Evolutionary conservation across 2,797 vertebrate genomes (phyloP), one percentile per base, ranked within the genome.

Genomic region (Oophaga sylvatica): DNA sequence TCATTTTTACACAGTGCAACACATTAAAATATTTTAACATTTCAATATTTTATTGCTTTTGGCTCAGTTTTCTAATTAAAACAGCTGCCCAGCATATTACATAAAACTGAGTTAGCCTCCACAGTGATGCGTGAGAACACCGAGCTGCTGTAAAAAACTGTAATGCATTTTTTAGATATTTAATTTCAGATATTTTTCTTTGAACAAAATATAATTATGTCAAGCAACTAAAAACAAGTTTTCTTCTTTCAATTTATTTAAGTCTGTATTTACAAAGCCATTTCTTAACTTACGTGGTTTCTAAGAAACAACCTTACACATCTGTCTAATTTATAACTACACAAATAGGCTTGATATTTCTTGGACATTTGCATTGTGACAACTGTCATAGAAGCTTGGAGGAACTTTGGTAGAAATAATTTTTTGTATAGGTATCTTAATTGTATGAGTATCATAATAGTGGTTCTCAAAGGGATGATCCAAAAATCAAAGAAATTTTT

Each of bases 21-120:
- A 68, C 80, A 83, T 53, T 88, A 73, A 84, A 88, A 84, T 84
- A 88, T 73, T 67, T 87, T 79, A 87, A 57, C 81, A 87, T 87
- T 78, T 78, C 86, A 79, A 78, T 77, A 87, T 68, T 83, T 68
- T 83, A 87, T 82, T 87, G 80, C 86, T 84, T 84, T 88, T 84
- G 75, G 87, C 75, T 88, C 78, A 22, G n/a, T 80, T 80, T 84
- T 71, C 56, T 84, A 88, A 84, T 84, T 80, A 80, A 80, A 84
- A 68, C 26, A 82, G 80, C 26, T 83, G 80, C 67, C 62, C 86
- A 78, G 59, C 26, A 31, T 65, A 83, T 83, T 78, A 67, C 48
- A 83, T 45, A 83, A 88, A 80, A 41, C 65, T 78, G 22, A 31
- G 9, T 31, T 60, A 70, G 63, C 35, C 67, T 45, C 26, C 13